phyloP scores from a whole-genome alignment of 2,888 invertebrate genomes.

The Dusona sp. region DNA sequence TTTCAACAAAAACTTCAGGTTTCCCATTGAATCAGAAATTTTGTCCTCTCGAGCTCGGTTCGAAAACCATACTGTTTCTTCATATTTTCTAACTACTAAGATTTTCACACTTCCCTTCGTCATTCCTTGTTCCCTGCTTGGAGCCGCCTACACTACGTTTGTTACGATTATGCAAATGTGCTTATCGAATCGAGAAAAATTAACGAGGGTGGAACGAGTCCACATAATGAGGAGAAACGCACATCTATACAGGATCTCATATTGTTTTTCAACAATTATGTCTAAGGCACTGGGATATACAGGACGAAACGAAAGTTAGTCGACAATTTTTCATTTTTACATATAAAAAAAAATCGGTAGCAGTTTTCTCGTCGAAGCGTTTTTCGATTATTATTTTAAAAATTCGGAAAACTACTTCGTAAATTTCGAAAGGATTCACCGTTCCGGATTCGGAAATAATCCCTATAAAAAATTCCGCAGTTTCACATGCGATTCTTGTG shows the following conservation, averaged over 20 bases:
- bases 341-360: neutral
- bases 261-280: neutral
- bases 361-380: neutral
- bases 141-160: slow-evolving; percentile 43
- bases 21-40: slow-evolving; percentile 44
- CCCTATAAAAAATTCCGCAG: too few species aligned
- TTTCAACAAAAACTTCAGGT: slow-evolving; percentile 49
- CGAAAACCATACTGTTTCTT: slow-evolving; percentile 36
- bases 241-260: neutral
- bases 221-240: neutral
- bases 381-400: neutral
- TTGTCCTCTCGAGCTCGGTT: neutral
- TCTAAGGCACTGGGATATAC: neutral
- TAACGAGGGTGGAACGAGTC: slow-evolving; percentile 4
- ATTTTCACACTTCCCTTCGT: neutral
- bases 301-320: neutral
- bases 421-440: too few species aligned
- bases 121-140: neutral
- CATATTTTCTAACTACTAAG: neutral
- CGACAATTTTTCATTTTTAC: neutral
- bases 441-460: too few species aligned
- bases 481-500: too few species aligned
- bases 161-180: slow-evolving; percentile 61
- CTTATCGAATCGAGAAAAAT: slow-evolving; percentile 11
- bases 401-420: neutral